phyloP scores from a whole-genome alignment of 2,113 vertebrate species.

The Triplophysa rosa region DNA sequence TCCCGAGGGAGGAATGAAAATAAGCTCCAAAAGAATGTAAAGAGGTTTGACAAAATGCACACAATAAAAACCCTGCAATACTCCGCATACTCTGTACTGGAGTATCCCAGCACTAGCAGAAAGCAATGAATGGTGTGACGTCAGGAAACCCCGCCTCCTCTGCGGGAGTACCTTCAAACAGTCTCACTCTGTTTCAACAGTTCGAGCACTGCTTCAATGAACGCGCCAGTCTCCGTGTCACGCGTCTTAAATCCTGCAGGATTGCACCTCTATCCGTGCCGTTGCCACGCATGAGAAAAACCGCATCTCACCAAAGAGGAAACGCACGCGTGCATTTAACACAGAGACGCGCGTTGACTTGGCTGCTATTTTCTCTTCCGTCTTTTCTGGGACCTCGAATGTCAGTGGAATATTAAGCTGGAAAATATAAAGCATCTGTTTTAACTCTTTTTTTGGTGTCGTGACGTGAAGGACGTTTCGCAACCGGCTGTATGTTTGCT shows the following conservation, averaged over 20 bases:
- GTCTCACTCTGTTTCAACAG: constrained; percentile 33
- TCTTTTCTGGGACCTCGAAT: constrained; percentile 52
- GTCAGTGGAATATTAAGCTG: constrained; percentile 48
- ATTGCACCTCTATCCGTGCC: constrained; percentile 17
- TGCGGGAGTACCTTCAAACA: constrained; percentile 25
- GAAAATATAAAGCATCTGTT: constrained; percentile 21
- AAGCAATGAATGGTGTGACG: constrained; percentile 59
- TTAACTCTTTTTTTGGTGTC: constrained; percentile 27
- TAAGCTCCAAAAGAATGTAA: constrained; percentile 12
- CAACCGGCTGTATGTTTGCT: not conserved
- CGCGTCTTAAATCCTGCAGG: constrained; percentile 29
- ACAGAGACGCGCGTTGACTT: constrained; percentile 41
- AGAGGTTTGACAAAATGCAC: not conserved
- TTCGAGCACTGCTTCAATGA: constrained; percentile 40
- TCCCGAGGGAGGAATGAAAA: not conserved
- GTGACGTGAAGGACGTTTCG: constrained; percentile 17
- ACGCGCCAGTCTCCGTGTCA: constrained; percentile 20
- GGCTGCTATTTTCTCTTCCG: constrained; percentile 57
- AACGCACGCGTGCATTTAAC: not conserved
- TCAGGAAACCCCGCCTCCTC: constrained; percentile 52
- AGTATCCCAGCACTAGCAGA: not conserved
- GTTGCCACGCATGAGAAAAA: not conserved
- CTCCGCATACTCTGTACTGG: no score
- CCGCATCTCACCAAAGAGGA: not conserved
- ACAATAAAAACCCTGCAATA: not conserved